Evolutionary conservation across 2,797 vertebrate species (phyloP), one percentile per base, ranked within the genome.

Genomic region (Cuniculus paca): DNA sequence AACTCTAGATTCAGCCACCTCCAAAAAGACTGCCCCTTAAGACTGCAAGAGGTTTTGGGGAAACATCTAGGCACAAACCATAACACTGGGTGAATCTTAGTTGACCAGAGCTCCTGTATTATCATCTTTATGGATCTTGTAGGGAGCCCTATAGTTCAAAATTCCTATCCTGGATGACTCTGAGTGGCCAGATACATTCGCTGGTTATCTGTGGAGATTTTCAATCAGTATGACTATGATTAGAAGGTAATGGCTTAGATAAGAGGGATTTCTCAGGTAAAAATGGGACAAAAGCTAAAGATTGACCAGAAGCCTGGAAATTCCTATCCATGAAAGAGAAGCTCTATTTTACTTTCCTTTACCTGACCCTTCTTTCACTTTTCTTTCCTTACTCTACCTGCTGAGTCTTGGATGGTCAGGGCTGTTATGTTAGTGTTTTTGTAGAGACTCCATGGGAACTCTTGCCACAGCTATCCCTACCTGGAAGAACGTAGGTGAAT

Each of bases 311-410:
- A 91, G 2, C n/a, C 26, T 83, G 3, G 28, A 93, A 94, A 93
- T 17, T 50, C 22, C 58, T 91, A 26, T 52, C 7, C 13, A 45
- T 77, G 58, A 86, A 20, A 81, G 34, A 89, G 31, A 93, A 54
- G 4, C 26, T 54, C 19, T 84, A n/a, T 75, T 61, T 42, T 89
- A 60, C 28, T 77, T 95, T 82, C 54, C 28, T 82, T 82, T 81
- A 70, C 39, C 61, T 2, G 2, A 50, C 31, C 22, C 17, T 88
- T 50, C 39, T 45, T 92, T 61, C n/a, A 34, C 90, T 79, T 95
- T 50, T 91, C 83, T 93, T 90, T 91, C 50, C 42, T 91, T 93
- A 58, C 60, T 81, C 50, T 48, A 58, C n/a, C n/a, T 94, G 14
- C 72, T 79, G 28, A 34, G 42, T 77, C 52, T 54, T 84, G 4